Evolutionary conservation across 2,113 vertebrate species (phyloP), one percentile per base, ranked within the genome.

Genomic region (Rhinolophus sinicus): DNA sequence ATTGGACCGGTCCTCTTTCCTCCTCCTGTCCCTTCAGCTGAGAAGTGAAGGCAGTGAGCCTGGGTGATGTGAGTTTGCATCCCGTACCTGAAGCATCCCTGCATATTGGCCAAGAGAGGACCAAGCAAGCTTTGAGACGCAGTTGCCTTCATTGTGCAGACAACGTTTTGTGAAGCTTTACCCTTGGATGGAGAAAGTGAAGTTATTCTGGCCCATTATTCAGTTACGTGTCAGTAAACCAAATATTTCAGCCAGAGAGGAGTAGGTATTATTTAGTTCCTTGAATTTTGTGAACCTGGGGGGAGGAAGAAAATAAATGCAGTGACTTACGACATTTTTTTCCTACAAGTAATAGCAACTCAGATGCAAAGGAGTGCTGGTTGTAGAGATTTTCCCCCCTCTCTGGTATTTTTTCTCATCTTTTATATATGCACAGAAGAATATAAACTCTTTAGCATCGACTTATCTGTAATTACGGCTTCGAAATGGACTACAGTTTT

Each of bases 1-100:
- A 2, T 12, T 5, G 9, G 1, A 1, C 0, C 2, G 1, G 8
- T 6, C 47, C 33, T 0, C 12, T 3, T 11, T 14, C 15, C 30
- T 28, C 15, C 10, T 38, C 8, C 44, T 19, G 6, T 35, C 33
- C n/a, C 2, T 12, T 33, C 9, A 67, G 18, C 11, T 58, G 6
- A n/a, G 3, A 28, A 3, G 73, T 0, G 35, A 30, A 38, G 28
- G 40, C 26, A 2, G 1, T 6, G 8, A 26, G 6, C 38, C 38
- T 33, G 2, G 3, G 0, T 0, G 35, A 6, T 16, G 62, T 2
- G 44, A 24, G 6, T 28, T 82, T 82, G 19, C 4, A 0, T 70
- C 21, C 9, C 18, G 0, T 1, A 8, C 38, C 4, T 18, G n/a
- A 73, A 15, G 35, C 6, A 47, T 6, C 82, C 22, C 70, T 67